Percentiles rank a stretch among this genome's conserved stretches.
Evolutionary conservation across 2,797 vertebrate genomes (phyloP).

Genomic region (Podarcis siculus): DNA sequence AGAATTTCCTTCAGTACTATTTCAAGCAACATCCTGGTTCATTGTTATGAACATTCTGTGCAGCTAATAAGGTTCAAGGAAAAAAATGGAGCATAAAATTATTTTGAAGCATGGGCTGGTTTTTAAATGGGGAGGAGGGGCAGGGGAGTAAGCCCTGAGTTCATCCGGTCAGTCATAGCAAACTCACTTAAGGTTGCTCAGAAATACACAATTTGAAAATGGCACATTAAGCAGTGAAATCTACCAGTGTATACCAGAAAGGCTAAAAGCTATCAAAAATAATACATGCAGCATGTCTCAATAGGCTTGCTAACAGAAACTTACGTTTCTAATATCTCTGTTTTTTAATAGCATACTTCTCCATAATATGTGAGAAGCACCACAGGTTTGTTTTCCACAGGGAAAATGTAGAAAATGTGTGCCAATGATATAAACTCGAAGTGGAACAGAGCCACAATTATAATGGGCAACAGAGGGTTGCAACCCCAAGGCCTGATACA

Average conservation of each 20-base stretch:
- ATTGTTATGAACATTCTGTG: not conserved
- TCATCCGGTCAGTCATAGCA: constrained; percentile 20
- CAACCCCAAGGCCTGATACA: not conserved
- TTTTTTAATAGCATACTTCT: not conserved
- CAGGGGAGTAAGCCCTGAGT: not conserved
- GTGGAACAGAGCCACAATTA: not conserved
- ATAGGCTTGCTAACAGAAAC: not conserved
- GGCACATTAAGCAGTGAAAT: constrained; percentile 36
- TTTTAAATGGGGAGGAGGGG: constrained; percentile 7
- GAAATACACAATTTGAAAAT: constrained; percentile 6
- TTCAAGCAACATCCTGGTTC: not conserved
- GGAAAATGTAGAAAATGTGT: not conserved
- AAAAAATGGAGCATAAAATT: constrained; percentile 17
- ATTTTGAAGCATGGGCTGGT: constrained; percentile 22
- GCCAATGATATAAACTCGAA: not conserved
- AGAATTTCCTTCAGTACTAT: not conserved
- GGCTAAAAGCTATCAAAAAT: not conserved
- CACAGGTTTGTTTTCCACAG: not conserved
- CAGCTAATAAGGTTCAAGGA: not conserved
- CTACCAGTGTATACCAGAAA: not conserved
- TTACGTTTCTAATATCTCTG: not conserved
- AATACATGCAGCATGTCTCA: not conserved
- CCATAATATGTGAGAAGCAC: not conserved
- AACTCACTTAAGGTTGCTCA: constrained; percentile 37
- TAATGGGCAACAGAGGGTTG: not conserved